Conservation (phyloP, 2,797 vertebrate species). For the Gallinago solitaria region DNA sequence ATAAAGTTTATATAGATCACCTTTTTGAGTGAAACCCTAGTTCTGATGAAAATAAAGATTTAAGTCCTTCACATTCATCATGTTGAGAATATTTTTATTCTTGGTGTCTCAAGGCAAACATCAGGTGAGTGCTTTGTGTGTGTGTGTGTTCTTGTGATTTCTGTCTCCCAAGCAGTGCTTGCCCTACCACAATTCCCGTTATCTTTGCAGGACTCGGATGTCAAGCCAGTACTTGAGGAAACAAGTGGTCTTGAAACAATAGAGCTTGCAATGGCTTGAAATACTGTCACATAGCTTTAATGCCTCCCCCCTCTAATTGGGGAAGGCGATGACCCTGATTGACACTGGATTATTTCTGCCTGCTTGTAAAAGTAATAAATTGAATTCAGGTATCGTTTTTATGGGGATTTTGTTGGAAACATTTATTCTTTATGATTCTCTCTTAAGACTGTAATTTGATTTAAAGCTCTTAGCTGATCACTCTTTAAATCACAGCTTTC, state of each 20-base stretch:
- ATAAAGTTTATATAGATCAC: background rate
- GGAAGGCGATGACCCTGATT: background rate
- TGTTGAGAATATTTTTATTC: background rate
- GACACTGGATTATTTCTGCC: background rate
- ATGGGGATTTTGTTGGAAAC: background rate
- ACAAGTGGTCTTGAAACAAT: rapidly evolving
- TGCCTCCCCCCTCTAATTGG: background rate
- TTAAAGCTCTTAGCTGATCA: background rate
- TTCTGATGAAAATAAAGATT: background rate
- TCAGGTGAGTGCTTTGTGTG: background rate
- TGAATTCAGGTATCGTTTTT: background rate
- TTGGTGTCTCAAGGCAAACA: background rate
- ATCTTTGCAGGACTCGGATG: background rate
- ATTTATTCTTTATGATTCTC: background rate
- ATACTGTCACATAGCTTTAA: background rate
- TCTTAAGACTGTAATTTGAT: background rate
- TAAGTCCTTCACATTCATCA: background rate
- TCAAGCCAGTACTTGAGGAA: background rate
- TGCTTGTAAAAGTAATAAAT: background rate
- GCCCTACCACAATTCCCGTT: background rate
- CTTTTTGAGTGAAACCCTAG: background rate
- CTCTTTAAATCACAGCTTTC: background rate
- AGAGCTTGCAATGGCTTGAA: background rate
- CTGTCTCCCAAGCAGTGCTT: background rate
- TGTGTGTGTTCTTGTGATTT: background rate